Evolutionary conservation across 2,888 invertebrate species (phyloP).

Genomic region (Papilio elwesi): DNA sequence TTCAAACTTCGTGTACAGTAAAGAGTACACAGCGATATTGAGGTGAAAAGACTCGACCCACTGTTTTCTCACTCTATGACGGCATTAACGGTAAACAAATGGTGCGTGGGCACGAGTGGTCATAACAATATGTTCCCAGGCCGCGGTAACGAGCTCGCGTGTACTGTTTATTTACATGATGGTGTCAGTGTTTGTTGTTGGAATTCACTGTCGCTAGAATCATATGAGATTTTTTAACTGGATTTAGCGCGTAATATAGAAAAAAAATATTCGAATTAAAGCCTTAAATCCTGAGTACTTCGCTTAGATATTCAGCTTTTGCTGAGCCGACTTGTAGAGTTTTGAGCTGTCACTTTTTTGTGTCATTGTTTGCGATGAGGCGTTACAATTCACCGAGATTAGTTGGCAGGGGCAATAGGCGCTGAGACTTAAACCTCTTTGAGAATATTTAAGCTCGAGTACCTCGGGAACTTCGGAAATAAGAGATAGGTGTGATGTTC

Average conservation of each 20-base stretch:
- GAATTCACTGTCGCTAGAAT: slow-evolving; percentile 15
- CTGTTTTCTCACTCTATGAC: slow-evolving; percentile 32
- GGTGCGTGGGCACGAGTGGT: slow-evolving; percentile 48
- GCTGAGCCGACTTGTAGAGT: no score
- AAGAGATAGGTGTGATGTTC: no score
- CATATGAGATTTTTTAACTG: background rate
- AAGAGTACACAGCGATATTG: slow-evolving; percentile 1
- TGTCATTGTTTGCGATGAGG: no score
- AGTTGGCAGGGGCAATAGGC: no score
- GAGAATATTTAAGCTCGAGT: no score
- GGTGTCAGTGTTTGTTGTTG: slow-evolving; percentile 40
- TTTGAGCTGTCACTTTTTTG: no score
- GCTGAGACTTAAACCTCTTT: no score
- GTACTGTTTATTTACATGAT: slow-evolving; percentile 42
- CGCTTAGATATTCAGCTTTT: no score
- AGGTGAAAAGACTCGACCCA: slow-evolving; percentile 26
- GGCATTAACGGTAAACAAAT: slow-evolving; percentile 57
- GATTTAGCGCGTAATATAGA: background rate
- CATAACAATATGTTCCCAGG: slow-evolving; percentile 45
- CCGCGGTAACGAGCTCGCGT: slow-evolving; percentile 43
- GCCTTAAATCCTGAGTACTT: no score
- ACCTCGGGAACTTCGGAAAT: no score
- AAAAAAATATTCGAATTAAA: background rate
- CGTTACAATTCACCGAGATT: no score
- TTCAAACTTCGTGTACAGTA: background rate